These are phyloP conservation scores for Himalopsyche kuldschensis DNA, from an alignment of 2,888 invertebrate species.

Conservation along the genomic window DNA sequence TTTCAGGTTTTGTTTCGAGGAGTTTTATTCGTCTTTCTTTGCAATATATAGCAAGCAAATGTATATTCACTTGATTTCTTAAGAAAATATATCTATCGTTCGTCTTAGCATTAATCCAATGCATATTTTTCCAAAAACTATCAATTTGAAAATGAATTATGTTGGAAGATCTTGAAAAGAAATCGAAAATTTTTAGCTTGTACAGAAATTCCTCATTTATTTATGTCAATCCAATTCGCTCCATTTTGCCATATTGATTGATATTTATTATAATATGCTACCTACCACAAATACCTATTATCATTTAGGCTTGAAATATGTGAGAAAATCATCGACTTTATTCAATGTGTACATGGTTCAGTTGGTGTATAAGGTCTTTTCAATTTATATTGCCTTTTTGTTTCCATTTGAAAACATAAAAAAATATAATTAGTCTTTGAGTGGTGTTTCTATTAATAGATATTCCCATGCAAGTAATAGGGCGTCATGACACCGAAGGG, in stretches of 20 bases:
- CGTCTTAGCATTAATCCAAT: background rate
- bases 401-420: background rate
- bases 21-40: background rate
- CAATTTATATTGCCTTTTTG: background rate
- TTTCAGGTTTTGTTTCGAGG: slow-evolving; percentile 6
- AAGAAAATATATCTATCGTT: background rate
- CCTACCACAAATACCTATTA: too few relatives aligned
- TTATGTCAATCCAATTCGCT: too few relatives aligned
- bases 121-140: background rate
- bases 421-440: background rate
- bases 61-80: background rate
- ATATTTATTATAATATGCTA: too few relatives aligned
- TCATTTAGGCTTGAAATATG: too few relatives aligned
- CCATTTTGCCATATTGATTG: too few relatives aligned
- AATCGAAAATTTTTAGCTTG: too few relatives aligned
- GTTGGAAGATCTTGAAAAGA: too few relatives aligned
- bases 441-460: background rate
- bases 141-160: too few relatives aligned
- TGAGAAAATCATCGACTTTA: too few relatives aligned
- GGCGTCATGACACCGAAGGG: background rate
- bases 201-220: too few relatives aligned
- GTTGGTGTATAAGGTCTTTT: background rate
- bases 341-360: too few relatives aligned
- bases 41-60: background rate
- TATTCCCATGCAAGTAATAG: background rate